Conservation (phyloP, 2,113 vertebrate species). For the Actenoides hombroni region DNA sequence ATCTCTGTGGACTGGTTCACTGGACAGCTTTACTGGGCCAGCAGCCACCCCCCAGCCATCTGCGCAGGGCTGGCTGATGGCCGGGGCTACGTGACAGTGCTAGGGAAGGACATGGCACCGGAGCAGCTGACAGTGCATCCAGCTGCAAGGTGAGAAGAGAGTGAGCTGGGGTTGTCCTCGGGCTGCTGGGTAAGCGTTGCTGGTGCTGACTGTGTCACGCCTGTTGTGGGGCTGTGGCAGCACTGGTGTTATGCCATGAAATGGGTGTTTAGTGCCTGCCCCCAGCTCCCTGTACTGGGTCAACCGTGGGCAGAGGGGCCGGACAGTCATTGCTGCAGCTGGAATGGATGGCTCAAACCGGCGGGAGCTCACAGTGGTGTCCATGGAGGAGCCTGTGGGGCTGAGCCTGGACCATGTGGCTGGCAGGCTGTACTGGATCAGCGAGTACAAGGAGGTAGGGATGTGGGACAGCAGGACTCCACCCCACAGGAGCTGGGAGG, state of each 20-base stretch:
- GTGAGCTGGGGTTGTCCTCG: background rate
- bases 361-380: constrained; percentile 71
- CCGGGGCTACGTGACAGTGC: constrained; percentile 76
- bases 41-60: constrained; percentile 73
- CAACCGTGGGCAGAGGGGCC: constrained; percentile 69
- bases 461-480: background rate
- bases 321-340: constrained; percentile 78
- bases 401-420: constrained; percentile 81
- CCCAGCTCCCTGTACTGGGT: constrained; percentile 88
- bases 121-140: constrained; percentile 83
- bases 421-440: constrained; percentile 88
- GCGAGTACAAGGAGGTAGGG: constrained; percentile 82
- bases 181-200: background rate
- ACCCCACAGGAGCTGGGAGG: background rate
- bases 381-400: constrained; percentile 79
- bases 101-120: constrained; percentile 82
- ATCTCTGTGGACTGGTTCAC: constrained; percentile 89
- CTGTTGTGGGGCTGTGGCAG: background rate
- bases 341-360: constrained; percentile 88
- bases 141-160: constrained; percentile 74
- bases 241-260: constrained; percentile 50
- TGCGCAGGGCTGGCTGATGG: constrained; percentile 78
- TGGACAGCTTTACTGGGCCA: constrained; percentile 89
- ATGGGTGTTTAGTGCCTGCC: constrained; percentile 19
- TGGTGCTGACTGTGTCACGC: background rate